Base-by-base conservation (phyloP, 2,113 vertebrate genomes). In the Cichladusa arquata region DNA sequence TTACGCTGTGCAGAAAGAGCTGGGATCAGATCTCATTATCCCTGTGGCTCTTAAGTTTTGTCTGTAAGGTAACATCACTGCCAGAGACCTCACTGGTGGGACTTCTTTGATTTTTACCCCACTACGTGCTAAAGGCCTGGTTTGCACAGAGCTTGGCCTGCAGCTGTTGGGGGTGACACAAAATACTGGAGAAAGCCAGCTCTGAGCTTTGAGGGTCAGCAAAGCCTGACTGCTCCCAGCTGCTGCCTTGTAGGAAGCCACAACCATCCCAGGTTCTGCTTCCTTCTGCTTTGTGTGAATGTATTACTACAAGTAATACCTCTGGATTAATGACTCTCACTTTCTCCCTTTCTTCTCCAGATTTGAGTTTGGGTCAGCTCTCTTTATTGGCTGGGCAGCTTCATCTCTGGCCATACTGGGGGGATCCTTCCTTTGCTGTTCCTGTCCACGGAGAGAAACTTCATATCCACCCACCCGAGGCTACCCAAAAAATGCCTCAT, bases 301-400 rank as follows among this genome's bases (percentile, higher is more conserved):
- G 13, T 42, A 5, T 77, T 70, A 11, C 8, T 67, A 6, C 6
- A 61, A 54, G 14, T 28, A 33, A 50, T 56, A 36, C 12, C 42
- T 42, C 48, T 70, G 26, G 22, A 19, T 61, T 56, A 24, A 22
- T 48, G 12, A 62, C 57, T 51, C 23, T 90, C 23, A 92, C 31
- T 92, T 62, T 77, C 12, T 73, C 79, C 22, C 26, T 91, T 64
- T 77, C 29, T 86, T 44, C 81, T 51, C 22, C 85, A 99, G 99
- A 74, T 98, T 97, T 93, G 99, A 99, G 87, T 99, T 99, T 88
- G 99, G 99, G 28, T 98, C 97, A 8, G 99, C 99, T 31, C 98
- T 99, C 71, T 99, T 99, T 81, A 97, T 98, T 22, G 99, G 99
- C 81, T 99, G 98, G 98, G 98, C 97, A 24, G 99, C 98, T 19